Conservation (phyloP, 1,140 invertebrate genomes). For the Micrasema minimum region DNA sequence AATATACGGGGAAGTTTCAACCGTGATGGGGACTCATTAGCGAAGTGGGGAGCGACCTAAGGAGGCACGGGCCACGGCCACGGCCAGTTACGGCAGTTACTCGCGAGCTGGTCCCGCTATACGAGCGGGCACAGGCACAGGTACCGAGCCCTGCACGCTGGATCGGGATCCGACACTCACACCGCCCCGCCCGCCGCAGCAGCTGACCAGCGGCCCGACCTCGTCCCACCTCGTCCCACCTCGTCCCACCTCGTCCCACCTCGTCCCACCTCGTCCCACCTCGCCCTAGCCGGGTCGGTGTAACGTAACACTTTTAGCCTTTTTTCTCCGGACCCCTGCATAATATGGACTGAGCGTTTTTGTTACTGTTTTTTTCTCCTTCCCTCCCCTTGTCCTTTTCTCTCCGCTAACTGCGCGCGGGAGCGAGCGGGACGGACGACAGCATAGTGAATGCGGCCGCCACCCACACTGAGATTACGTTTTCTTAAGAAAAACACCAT, state of each 20-base stretch:
- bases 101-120: no score
- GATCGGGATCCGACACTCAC: no score
- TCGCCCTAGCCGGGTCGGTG: constrained; percentile 6
- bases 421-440: constrained; percentile 43
- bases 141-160: no score
- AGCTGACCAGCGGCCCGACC: not conserved
- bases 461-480: constrained; percentile 61
- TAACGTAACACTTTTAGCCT: constrained; percentile 40
- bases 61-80: not conserved
- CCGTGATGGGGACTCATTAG: not conserved
- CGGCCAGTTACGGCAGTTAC: not conserved
- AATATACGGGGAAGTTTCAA: no score
- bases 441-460: constrained; percentile 51
- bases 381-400: constrained; percentile 2
- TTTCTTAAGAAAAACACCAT: constrained; percentile 51
- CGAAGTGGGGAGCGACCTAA: not conserved
- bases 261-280: no score
- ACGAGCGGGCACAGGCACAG: no score
- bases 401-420: not conserved
- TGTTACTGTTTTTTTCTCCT: constrained; percentile 32
- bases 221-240: not conserved
- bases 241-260: no score
- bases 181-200: not conserved
- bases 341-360: constrained; percentile 41
- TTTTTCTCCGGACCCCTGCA: constrained; percentile 47